Evolutionary conservation across 1,140 invertebrate genomes (phyloP).

Genomic region (Ceratina calcarata): DNA sequence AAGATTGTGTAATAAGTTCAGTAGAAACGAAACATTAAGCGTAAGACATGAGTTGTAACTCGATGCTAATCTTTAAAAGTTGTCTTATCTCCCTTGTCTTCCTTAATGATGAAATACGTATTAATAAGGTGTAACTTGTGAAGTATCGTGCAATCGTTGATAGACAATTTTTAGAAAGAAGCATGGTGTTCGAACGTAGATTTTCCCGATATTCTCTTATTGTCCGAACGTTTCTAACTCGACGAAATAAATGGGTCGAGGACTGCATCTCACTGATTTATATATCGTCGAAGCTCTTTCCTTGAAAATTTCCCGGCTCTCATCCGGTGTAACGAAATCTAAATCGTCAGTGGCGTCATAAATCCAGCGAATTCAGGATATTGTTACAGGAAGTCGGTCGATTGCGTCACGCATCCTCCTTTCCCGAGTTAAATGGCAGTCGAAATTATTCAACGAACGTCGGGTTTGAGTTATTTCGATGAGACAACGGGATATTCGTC

Average conservation of each 20-base stretch:
- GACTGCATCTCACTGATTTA: slow-evolving; percentile 40
- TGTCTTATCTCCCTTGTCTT: no score
- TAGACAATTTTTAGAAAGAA: background rate
- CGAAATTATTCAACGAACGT: slow-evolving; percentile 5
- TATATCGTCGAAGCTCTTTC: slow-evolving; percentile 30
- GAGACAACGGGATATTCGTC: background rate
- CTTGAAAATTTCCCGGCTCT: slow-evolving; percentile 37
- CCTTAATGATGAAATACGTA: background rate
- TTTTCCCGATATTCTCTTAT: slow-evolving; percentile 28
- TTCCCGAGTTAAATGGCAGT: slow-evolving; percentile 7
- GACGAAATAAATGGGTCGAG: slow-evolving; percentile 44
- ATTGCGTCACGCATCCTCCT: slow-evolving; percentile 37
- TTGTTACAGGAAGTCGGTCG: slow-evolving; percentile 44
- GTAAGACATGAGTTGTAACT: no score
- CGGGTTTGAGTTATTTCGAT: slow-evolving; percentile 23
- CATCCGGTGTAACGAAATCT: slow-evolving; percentile 44
- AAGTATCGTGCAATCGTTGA: background rate
- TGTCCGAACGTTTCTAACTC: slow-evolving; percentile 29
- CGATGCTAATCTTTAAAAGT: no score
- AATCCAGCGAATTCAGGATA: slow-evolving; percentile 34
- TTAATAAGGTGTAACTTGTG: background rate
- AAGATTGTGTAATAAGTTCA: no score
- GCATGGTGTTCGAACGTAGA: background rate
- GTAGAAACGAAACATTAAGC: no score
- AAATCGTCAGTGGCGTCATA: slow-evolving; percentile 38